A percentile compares a stretch with the other conserved stretches of the same genome.
Evolutionary conservation across 2,113 vertebrate genomes (phyloP).

Genomic region (Elgaria multicarinata): DNA sequence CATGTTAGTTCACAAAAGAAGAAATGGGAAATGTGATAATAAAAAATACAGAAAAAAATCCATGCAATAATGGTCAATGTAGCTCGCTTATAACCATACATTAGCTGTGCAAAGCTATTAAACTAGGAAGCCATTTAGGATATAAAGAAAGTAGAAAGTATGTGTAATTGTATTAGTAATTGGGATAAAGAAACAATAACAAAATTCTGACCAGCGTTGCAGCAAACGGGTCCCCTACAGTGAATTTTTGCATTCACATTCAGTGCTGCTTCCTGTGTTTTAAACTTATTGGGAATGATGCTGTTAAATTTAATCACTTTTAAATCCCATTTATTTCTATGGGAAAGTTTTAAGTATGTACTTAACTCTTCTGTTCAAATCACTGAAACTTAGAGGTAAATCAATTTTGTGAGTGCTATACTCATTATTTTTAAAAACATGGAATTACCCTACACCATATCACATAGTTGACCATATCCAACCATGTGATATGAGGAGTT

Average conservation of each 20-base stretch:
- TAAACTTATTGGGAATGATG: not conserved
- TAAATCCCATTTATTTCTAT: not conserved
- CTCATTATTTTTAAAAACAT: not conserved
- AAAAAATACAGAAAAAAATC: constrained; percentile 53
- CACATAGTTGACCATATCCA: not conserved
- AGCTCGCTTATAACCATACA: constrained; percentile 54
- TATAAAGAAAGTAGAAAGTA: constrained; percentile 49
- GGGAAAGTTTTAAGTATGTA: not conserved
- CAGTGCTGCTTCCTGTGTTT: not conserved
- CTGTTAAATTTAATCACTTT: not conserved
- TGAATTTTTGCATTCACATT: constrained; percentile 21
- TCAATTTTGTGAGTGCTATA: not conserved
- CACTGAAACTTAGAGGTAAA: not conserved
- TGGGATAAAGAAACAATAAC: not conserved
- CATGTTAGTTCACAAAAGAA: constrained; percentile 16
- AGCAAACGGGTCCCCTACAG: constrained; percentile 66
- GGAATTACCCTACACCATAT: not conserved
- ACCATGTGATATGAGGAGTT: not conserved
- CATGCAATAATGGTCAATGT: constrained; percentile 55
- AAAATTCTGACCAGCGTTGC: constrained; percentile 69
- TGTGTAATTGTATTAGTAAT: constrained; percentile 44
- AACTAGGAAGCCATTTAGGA: constrained; percentile 49
- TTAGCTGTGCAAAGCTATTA: constrained; percentile 37
- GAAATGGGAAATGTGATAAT: constrained; percentile 51
- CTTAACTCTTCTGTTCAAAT: not conserved